These are phyloP conservation scores for Phyto melanocephala DNA, from an alignment of 2,888 invertebrate species.

Conservation along the genomic window DNA sequence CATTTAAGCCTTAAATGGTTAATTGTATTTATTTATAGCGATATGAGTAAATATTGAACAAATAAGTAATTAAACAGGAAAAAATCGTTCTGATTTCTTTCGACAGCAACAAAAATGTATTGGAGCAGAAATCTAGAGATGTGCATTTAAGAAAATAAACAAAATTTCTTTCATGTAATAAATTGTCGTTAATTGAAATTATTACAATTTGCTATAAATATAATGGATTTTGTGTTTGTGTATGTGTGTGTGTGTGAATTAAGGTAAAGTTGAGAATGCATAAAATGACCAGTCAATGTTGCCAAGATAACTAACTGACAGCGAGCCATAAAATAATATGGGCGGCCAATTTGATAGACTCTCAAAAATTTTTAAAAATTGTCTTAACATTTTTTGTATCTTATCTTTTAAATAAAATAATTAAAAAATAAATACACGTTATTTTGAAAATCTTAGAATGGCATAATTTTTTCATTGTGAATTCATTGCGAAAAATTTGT, in stretches of 20 bases:
- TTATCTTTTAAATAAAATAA: too few species aligned
- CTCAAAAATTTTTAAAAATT: too few species aligned
- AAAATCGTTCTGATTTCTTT: conserved; percentile 1
- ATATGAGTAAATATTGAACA: background rate
- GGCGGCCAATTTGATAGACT: too few species aligned
- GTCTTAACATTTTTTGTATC: too few species aligned
- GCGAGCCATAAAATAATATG: too few species aligned
- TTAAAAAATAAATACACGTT: too few species aligned
- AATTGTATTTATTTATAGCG: background rate
- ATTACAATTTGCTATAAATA: conserved; percentile 47
- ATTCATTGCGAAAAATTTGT: too few species aligned
- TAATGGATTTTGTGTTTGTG: conserved; percentile 28
- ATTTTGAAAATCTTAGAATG: too few species aligned
- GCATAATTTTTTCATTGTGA: too few species aligned
- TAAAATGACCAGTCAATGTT: conserved; percentile 13
- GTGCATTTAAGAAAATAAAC: conserved; percentile 5
- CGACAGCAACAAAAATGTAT: background rate
- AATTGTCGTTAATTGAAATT: conserved; percentile 56
- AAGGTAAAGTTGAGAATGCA: conserved; percentile 25
- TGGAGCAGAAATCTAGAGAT: background rate
- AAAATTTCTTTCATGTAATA: conserved; percentile 45
- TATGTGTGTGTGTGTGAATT: too few species aligned
- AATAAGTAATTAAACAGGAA: background rate
- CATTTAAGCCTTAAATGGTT: conserved; percentile 21
- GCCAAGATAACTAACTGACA: too few species aligned